phyloP scores from a whole-genome alignment of 1,140 invertebrate genomes.

The Brachionus asplanchnoidis region DNA sequence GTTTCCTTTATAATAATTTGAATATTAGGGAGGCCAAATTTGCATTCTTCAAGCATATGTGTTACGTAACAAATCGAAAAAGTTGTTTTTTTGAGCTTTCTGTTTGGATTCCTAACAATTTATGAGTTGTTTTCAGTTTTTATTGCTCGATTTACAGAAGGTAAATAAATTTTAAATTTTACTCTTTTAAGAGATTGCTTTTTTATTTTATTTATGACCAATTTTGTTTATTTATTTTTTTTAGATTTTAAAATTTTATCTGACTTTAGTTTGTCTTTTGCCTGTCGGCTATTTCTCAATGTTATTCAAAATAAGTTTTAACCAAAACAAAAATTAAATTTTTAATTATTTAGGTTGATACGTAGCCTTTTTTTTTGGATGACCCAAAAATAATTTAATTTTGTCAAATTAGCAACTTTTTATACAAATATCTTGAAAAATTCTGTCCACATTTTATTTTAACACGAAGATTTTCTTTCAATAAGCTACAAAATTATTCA shows the following conservation, averaged over 20 bases:
- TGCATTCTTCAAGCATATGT: neutral
- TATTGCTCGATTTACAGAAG: neutral
- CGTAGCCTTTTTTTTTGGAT: neutral
- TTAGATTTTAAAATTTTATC: neutral
- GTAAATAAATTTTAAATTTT: neutral
- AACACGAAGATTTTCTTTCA: neutral
- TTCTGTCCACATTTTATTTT: neutral
- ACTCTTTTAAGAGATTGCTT: neutral
- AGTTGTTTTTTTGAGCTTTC: neutral
- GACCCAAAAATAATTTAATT: neutral
- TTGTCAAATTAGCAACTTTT: neutral
- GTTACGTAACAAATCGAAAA: neutral
- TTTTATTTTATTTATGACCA: neutral
- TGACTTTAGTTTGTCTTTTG: neutral
- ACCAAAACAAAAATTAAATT: neutral
- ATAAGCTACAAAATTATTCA: no score
- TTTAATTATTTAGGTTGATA: neutral
- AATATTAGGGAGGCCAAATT: neutral
- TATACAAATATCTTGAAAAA: neutral
- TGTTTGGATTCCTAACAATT: neutral
- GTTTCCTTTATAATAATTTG: neutral
- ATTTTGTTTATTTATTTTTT: neutral
- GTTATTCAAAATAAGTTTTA: neutral
- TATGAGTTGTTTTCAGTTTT: neutral
- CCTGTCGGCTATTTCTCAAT: neutral